These are phyloP conservation scores for Tachystola acroxantha DNA, from an alignment of 2,888 invertebrate genomes.

Conservation along the genomic window DNA sequence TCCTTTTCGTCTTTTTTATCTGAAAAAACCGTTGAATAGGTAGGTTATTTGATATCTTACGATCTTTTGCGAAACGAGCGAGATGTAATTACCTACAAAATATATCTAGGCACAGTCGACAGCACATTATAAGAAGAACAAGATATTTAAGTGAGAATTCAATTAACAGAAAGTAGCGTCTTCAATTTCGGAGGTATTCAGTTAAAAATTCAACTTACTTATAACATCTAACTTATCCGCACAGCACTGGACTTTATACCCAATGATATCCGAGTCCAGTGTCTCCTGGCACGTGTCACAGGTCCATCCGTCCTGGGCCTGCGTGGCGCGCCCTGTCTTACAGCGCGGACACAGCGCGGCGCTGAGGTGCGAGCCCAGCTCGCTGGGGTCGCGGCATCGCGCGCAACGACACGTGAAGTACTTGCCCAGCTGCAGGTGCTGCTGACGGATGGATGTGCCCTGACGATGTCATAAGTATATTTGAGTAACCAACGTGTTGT, in stretches of 20 bases:
- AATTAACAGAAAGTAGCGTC: too few species aligned
- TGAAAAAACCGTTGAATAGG: too few species aligned
- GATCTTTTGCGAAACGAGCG: too few species aligned
- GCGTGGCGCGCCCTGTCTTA: constrained; percentile 58
- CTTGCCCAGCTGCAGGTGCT: constrained; percentile 83
- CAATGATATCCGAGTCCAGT: constrained; percentile 37
- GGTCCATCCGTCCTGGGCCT: constrained; percentile 60
- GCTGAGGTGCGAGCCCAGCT: constrained; percentile 84
- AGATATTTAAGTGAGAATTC: too few species aligned
- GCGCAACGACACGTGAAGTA: constrained; percentile 85
- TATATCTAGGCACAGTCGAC: too few species aligned
- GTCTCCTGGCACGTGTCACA: constrained; percentile 70
- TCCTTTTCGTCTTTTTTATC: constrained; percentile 67
- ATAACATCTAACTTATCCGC: constrained; percentile 54
- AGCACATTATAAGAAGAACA: too few species aligned
- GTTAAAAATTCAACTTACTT: constrained; percentile 51
- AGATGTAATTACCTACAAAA: too few species aligned
- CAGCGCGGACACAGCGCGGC: constrained; percentile 83
- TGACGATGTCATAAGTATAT: too few species aligned
- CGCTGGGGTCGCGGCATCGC: constrained; percentile 84
- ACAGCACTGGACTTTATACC: constrained; percentile 52
- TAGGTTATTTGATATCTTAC: too few species aligned
- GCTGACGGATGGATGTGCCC: constrained; percentile 83
- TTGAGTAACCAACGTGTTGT: too few species aligned
- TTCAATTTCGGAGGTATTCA: too few species aligned